A percentile compares a stretch with the other conserved stretches of the same genome.
These are phyloP conservation scores for Xiphorhynchus erythropygius DNA, from an alignment of 2,797 vertebrate genomes.

Conservation along the genomic window DNA sequence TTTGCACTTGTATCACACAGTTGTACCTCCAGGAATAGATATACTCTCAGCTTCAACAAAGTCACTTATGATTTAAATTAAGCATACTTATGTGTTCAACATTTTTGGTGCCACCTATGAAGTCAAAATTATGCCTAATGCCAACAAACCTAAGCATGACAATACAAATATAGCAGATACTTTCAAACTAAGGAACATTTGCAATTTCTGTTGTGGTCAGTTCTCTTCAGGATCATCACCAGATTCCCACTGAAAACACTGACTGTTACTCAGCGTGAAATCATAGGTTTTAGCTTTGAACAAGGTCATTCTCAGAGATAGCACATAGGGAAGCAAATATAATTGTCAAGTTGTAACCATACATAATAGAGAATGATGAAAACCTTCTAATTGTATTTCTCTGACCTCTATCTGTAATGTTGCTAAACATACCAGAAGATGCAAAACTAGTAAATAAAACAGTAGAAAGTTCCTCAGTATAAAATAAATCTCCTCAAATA, in stretches of 20 bases:
- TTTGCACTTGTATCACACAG: not conserved
- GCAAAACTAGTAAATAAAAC: not conserved
- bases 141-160: not conserved
- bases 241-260: not conserved
- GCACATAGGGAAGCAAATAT: not conserved
- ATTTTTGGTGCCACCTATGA: not conserved
- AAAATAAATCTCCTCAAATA: not conserved
- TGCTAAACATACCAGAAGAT: not conserved
- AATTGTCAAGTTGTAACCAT: not conserved
- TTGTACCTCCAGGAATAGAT: not conserved
- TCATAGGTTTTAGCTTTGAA: not conserved
- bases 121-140: not conserved
- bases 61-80: not conserved
- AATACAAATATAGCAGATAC: not conserved
- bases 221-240: not conserved
- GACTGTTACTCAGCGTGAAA: not conserved
- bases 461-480: not conserved
- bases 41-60: not conserved
- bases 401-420: not conserved
- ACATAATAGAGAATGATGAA: conserved; percentile 20
- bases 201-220: not conserved
- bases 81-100: not conserved
- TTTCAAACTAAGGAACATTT: not conserved
- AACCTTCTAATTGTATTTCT: not conserved
- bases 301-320: not conserved